Percentiles rank a stretch among this genome's conserved stretches.
Evolutionary conservation across 2,113 vertebrate species (phyloP).

Genomic region (Acinonyx jubatus): DNA sequence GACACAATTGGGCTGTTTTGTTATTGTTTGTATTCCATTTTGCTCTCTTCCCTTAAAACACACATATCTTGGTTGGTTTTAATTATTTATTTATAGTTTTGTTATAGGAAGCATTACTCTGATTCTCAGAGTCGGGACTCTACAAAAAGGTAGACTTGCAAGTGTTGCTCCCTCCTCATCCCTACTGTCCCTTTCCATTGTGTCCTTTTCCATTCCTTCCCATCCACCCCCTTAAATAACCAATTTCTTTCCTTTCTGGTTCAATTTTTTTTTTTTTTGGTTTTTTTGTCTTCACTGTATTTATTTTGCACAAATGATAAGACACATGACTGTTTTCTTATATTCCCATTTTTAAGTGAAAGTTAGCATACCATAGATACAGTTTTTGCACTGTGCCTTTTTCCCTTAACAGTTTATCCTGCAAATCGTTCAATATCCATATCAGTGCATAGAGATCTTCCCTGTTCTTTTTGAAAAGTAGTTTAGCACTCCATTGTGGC

Average conservation of each 20-base stretch:
- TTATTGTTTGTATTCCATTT: slow-evolving; percentile 30
- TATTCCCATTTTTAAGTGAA: not conserved
- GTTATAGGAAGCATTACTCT: not conserved
- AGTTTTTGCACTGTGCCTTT: not conserved
- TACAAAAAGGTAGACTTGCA: not conserved
- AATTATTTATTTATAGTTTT: slow-evolving; percentile 33
- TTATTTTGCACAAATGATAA: slow-evolving; percentile 26
- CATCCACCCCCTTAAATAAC: not conserved
- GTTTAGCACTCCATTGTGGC: not conserved
- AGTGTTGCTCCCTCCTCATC: not conserved
- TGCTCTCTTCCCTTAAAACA: not conserved
- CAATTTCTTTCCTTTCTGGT: not conserved
- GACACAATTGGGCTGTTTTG: not conserved
- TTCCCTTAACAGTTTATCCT: not conserved
- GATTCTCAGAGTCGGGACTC: not conserved
- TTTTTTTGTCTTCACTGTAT: slow-evolving; percentile 10
- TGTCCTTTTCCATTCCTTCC: not conserved
- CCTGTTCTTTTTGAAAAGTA: not conserved
- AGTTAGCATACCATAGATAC: not conserved
- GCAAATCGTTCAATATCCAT: not conserved
- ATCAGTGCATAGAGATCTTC: not conserved
- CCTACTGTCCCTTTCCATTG: not conserved
- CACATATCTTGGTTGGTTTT: not conserved
- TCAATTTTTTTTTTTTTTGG: not conserved
- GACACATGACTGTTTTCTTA: not conserved